phyloP scores from a whole-genome alignment of 1,140 invertebrate genomes.

The Cepaea nemoralis region DNA sequence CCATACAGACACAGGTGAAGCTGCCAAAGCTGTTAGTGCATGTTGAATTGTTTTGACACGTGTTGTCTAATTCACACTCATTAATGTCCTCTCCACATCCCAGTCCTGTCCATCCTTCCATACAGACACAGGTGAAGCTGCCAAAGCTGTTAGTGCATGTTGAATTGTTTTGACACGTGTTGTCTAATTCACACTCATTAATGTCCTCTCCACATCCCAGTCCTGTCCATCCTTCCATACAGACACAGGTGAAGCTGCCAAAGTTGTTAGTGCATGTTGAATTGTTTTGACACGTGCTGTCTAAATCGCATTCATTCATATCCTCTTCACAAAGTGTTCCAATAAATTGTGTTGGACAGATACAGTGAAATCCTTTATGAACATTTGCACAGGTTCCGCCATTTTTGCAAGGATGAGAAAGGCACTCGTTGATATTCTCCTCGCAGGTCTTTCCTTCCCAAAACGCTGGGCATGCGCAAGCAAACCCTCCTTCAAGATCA shows the following conservation, averaged over 20 bases:
- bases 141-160: conserved; percentile 44
- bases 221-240: conserved; percentile 90
- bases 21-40: conserved; percentile 46
- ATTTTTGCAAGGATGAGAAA: conserved; percentile 49
- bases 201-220: conserved; percentile 82
- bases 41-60: conserved; percentile 78
- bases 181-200: conserved; percentile 51
- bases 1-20: conserved; percentile 48
- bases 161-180: conserved; percentile 86
- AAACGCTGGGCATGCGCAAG: conserved; percentile 83
- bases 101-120: neutral
- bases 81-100: conserved; percentile 48
- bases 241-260: conserved; percentile 77
- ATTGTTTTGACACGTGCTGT: conserved; percentile 53
- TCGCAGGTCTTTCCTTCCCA: conserved; percentile 46
- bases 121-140: neutral
- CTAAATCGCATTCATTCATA: conserved; percentile 49
- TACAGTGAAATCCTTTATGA: conserved; percentile 75
- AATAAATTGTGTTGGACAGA: conserved; percentile 77
- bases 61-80: conserved; percentile 76
- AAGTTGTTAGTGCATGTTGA: conserved; percentile 45
- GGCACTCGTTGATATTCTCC: conserved; percentile 50
- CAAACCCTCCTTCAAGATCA: conserved; percentile 73
- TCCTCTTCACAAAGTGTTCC: conserved; percentile 44
- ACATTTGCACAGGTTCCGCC: conserved; percentile 50